These are phyloP conservation scores for Clavelina lepadiformis DNA, from an alignment of 23 tunicate genomes.

Conservation along the genomic window DNA sequence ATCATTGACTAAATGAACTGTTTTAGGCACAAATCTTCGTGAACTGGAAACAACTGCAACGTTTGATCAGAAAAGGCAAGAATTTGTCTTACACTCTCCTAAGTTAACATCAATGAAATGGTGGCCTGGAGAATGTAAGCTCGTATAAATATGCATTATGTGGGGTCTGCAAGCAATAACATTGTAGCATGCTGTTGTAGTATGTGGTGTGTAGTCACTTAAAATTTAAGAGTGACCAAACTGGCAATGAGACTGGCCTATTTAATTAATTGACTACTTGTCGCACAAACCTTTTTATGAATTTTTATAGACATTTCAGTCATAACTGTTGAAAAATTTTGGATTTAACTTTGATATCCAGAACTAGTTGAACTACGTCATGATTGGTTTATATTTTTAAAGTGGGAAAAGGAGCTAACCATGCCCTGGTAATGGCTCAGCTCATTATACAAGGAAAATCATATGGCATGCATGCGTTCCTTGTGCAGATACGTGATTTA, in stretches of 20 bases:
- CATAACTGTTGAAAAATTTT: no score
- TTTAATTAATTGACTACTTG: no score
- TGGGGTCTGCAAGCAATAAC: not conserved
- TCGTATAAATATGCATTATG: not conserved
- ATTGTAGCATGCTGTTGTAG: no score
- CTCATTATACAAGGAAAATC: slow-evolving; percentile 32
- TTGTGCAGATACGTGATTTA: slow-evolving; percentile 79
- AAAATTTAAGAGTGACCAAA: no score
- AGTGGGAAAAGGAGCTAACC: slow-evolving; percentile 83
- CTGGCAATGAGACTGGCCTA: no score
- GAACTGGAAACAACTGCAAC: slow-evolving; percentile 73
- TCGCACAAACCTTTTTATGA: no score
- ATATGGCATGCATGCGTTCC: slow-evolving; percentile 81
- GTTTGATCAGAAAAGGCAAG: slow-evolving; percentile 30
- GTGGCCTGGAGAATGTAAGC: slow-evolving; percentile 97
- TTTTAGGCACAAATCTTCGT: slow-evolving; percentile 59
- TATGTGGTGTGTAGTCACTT: no score
- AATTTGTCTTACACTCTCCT: slow-evolving; percentile 66
- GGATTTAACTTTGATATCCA: no score
- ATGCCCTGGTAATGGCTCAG: slow-evolving; percentile 77
- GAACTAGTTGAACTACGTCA: no score
- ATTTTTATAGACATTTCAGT: not conserved
- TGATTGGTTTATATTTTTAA: not conserved
- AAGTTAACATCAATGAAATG: slow-evolving; percentile 73
- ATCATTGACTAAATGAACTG: no score